phyloP scores from a whole-genome alignment of 2,888 invertebrate genomes.

The Drosophila helvetica region DNA sequence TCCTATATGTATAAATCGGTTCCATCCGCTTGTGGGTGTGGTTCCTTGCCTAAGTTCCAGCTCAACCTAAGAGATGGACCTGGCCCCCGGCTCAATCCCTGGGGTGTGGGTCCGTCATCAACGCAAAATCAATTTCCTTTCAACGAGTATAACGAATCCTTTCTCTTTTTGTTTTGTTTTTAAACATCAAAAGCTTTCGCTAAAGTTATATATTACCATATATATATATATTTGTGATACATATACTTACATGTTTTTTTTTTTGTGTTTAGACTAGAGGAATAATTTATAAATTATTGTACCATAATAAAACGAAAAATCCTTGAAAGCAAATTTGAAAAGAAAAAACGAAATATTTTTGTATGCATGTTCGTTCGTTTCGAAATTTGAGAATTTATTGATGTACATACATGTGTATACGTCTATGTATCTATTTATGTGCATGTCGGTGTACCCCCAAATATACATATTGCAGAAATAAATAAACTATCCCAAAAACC shows the following conservation, averaged over 20 bases:
- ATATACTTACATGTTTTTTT: conserved; percentile 62
- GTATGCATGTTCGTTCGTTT: conserved; percentile 60
- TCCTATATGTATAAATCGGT: conserved; percentile 22
- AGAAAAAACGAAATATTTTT: conserved; percentile 53
- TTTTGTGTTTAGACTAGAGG: conserved; percentile 42
- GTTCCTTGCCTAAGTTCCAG: conserved; percentile 38
- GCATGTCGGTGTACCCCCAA: conserved; percentile 10
- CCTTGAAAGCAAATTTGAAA: conserved; percentile 56
- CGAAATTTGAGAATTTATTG: conserved; percentile 29
- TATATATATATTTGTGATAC: conserved; percentile 72
- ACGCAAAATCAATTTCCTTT: conserved; percentile 29
- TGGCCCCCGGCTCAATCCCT: conserved; percentile 1
- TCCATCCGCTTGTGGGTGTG: conserved; percentile 28
- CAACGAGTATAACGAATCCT: conserved; percentile 17
- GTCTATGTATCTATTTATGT: conserved; percentile 17
- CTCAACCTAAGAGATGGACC: conserved; percentile 44
- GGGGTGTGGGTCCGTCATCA: conserved; percentile 27
- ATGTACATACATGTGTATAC: conserved; percentile 34
- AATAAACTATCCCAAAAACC: conserved; percentile 9
- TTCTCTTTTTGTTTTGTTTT: conserved; percentile 10
- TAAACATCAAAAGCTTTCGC: conserved; percentile 44
- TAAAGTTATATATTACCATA: conserved; percentile 39
- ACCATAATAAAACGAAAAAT: conserved; percentile 56
- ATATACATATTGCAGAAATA: conserved; percentile 18
- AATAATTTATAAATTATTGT: conserved; percentile 71